These are phyloP conservation scores for Apogon talboti DNA, from an alignment of 2,797 vertebrate species.

Conservation along the genomic window DNA sequence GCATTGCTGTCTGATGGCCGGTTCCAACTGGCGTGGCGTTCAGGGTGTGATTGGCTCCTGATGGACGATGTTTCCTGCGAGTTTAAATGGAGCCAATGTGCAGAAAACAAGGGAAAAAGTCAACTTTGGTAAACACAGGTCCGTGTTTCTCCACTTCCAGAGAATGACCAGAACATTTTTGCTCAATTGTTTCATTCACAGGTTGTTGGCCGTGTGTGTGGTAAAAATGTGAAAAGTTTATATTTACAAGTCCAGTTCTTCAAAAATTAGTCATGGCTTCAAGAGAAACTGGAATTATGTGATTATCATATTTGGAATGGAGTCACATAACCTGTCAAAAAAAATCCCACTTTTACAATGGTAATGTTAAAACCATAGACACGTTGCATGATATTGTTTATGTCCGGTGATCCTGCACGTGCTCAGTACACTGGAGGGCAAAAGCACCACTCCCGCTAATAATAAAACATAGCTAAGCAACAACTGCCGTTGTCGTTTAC, in stretches of 20 bases:
- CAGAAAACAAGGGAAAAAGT: conserved; percentile 39
- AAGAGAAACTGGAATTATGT: conserved; percentile 32
- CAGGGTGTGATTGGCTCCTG: conserved; percentile 37
- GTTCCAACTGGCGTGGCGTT: conserved; percentile 5
- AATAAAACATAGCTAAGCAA: too few relatives aligned
- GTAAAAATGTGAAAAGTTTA: conserved; percentile 49
- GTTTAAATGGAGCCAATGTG: conserved; percentile 31
- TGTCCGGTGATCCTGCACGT: too few relatives aligned
- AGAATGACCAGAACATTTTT: conserved; percentile 51
- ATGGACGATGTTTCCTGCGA: conserved; percentile 44
- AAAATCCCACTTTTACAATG: too few relatives aligned
- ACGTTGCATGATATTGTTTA: too few relatives aligned
- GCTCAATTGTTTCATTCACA: conserved; percentile 47
- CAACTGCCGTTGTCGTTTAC: too few relatives aligned
- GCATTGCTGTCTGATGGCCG: conserved; percentile 23
- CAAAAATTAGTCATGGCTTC: conserved; percentile 29
- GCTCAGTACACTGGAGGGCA: too few relatives aligned
- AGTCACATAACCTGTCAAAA: too few relatives aligned
- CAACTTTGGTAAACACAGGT: conserved; percentile 41
- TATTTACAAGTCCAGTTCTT: conserved; percentile 38
- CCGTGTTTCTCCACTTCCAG: conserved; percentile 28
- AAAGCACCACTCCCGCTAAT: too few relatives aligned
- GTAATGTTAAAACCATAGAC: too few relatives aligned
- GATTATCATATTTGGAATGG: conserved; percentile 20
- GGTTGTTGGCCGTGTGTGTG: conserved; percentile 33